phyloP scores from a whole-genome alignment of 1,140 invertebrate genomes.

The Hyposmocoma kahamanoa region DNA sequence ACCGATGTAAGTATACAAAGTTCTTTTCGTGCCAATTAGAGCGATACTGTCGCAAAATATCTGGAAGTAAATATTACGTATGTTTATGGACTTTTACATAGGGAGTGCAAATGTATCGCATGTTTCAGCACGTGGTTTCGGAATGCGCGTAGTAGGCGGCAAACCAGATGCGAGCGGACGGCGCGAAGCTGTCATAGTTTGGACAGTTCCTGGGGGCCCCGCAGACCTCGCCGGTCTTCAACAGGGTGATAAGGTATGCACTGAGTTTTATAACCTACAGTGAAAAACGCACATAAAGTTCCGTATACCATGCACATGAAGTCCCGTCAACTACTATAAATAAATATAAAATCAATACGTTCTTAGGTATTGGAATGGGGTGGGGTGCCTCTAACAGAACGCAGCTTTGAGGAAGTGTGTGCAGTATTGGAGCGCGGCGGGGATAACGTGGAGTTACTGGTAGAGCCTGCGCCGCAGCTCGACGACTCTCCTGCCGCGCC shows the following conservation, averaged over 20 bases:
- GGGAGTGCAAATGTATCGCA: background rate
- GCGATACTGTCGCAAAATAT: background rate
- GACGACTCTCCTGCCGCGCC: slow-evolving; percentile 78
- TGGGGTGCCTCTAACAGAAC: slow-evolving; percentile 88
- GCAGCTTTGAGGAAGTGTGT: slow-evolving; percentile 92
- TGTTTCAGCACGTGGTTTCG: slow-evolving; percentile 88
- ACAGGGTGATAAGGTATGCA: slow-evolving; percentile 88
- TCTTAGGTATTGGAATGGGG: slow-evolving; percentile 56
- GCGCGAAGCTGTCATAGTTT: slow-evolving; percentile 92
- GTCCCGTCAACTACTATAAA: too few relatives aligned
- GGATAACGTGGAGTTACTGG: slow-evolving; percentile 87
- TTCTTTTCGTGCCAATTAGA: too few relatives aligned
- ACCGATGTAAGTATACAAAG: slow-evolving; percentile 90
- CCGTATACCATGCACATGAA: too few relatives aligned
- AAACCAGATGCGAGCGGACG: slow-evolving; percentile 87
- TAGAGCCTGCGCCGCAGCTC: slow-evolving; percentile 83
- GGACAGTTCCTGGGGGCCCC: slow-evolving; percentile 91
- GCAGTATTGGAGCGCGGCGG: slow-evolving; percentile 86
- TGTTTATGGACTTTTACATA: background rate
- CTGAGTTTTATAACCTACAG: too few relatives aligned
- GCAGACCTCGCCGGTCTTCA: slow-evolving; percentile 91
- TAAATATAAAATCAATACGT: background rate
- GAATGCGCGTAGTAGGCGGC: slow-evolving; percentile 94
- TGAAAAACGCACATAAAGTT: too few relatives aligned
- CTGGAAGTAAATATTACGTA: background rate